Evolutionary conservation across 92 coral and sea anemone species (phyloP).

Genomic region (Zoanthus sansibaricus): DNA sequence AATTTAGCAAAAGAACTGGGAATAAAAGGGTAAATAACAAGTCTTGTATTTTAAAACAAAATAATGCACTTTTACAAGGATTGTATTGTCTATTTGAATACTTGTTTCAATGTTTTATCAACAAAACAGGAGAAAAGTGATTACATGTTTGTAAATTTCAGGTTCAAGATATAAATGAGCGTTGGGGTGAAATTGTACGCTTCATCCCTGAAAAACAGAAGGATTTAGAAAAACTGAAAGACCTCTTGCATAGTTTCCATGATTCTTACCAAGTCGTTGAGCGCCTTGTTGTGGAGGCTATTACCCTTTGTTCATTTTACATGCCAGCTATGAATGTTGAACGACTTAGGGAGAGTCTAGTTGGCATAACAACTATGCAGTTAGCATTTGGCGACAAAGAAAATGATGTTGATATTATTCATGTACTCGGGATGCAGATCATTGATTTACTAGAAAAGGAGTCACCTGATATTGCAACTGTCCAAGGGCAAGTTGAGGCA

Average conservation of each 20-base stretch:
- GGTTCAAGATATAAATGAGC: slow-evolving; percentile 71
- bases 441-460: slow-evolving; percentile 73
- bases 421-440: slow-evolving; percentile 74
- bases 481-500: slow-evolving; percentile 78
- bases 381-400: slow-evolving; percentile 69
- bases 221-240: slow-evolving; percentile 80
- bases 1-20: too few species aligned
- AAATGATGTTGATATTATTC: slow-evolving; percentile 71
- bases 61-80: too few species aligned
- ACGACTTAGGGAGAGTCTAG: slow-evolving; percentile 66
- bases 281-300: slow-evolving; percentile 78
- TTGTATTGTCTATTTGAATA: too few species aligned
- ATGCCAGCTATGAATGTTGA: slow-evolving; percentile 76
- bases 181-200: slow-evolving; percentile 73
- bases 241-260: slow-evolving; percentile 79
- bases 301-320: slow-evolving; percentile 68
- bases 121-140: background rate
- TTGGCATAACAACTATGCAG: slow-evolving; percentile 61
- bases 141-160: background rate
- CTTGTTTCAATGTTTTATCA: too few species aligned
- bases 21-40: too few species aligned
- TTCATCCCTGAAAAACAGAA: slow-evolving; percentile 75
- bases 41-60: too few species aligned
- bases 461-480: slow-evolving; percentile 75
- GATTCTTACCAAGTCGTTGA: slow-evolving; percentile 74